phyloP scores from a whole-genome alignment of 2,797 vertebrate species.

The Melanotaenia trifasciata region DNA sequence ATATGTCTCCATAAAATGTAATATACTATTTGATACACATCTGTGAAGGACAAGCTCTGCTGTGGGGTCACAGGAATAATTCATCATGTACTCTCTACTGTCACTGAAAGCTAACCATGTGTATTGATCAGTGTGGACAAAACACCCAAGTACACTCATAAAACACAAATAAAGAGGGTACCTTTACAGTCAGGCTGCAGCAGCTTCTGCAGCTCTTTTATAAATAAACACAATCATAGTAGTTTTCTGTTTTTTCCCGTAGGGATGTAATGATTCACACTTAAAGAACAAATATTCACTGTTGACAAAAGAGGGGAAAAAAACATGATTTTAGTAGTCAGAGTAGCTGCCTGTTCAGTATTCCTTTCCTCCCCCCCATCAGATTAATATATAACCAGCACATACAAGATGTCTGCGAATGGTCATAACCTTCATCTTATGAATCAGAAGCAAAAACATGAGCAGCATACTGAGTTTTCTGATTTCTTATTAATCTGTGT shows the following conservation, averaged over 20 bases:
- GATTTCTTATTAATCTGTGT: not conserved
- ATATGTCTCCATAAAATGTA: not conserved
- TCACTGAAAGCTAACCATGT: conserved; percentile 23
- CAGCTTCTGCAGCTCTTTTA: not conserved
- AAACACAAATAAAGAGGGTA: not conserved
- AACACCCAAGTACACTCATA: not conserved
- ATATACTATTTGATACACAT: conserved; percentile 14
- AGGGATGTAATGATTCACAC: not conserved
- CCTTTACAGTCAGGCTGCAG: conserved; percentile 3
- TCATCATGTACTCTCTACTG: conserved; percentile 33
- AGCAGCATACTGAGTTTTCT: not conserved
- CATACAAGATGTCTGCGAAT: not conserved
- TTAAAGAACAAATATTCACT: not conserved
- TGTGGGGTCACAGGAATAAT: conserved; percentile 28
- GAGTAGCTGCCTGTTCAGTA: conserved; percentile 12
- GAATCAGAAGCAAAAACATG: conserved; percentile 5
- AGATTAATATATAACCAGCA: not conserved
- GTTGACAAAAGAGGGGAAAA: not conserved
- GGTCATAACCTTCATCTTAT: conserved; percentile 3
- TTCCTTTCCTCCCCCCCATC: not conserved
- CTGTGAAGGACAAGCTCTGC: conserved; percentile 38
- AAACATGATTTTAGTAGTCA: conserved; percentile 13
- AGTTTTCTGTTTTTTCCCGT: not conserved
- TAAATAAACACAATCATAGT: not conserved
- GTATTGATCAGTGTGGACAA: conserved; percentile 20